A percentile compares a stretch with the other conserved stretches of the same genome.
Conservation (phyloP, 2,888 invertebrate genomes). For the Lysandra coridon region DNA sequence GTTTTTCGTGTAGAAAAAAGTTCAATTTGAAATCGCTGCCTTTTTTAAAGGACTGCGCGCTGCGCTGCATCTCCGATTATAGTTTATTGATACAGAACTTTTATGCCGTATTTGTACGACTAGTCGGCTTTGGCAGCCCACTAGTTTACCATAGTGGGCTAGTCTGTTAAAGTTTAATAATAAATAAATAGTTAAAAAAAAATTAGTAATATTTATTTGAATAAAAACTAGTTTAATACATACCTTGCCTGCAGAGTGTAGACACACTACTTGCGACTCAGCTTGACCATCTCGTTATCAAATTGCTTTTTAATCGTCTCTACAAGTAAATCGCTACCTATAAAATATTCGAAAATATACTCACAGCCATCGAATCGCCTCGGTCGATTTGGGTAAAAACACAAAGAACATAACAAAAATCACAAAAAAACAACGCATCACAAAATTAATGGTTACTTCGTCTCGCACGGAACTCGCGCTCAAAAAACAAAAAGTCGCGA, state of each 20-base stretch:
- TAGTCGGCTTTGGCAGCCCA: no score
- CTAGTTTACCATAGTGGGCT: no score
- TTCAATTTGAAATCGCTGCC: no score
- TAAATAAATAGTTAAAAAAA: no score
- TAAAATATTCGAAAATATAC: conserved; percentile 48
- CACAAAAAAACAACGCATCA: conserved; percentile 72
- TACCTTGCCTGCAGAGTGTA: neutral
- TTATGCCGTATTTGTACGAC: no score
- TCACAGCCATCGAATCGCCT: conserved; percentile 77
- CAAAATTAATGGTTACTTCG: conserved; percentile 44
- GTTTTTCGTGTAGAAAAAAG: no score
- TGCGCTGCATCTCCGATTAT: no score
- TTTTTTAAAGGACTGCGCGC: no score
- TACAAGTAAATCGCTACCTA: conserved; percentile 16
- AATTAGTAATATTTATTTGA: no score
- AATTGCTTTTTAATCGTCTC: neutral
- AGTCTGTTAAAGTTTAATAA: no score
- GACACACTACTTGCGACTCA: neutral
- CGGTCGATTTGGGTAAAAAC: conserved; percentile 67
- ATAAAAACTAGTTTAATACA: neutral
- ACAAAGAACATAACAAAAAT: conserved; percentile 73
- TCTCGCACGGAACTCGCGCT: conserved; percentile 33
- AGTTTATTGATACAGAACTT: no score
- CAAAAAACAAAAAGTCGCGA: conserved; percentile 47
- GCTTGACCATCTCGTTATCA: neutral